phyloP scores from a whole-genome alignment of 1,140 invertebrate species.

The Drosophila nikananu region DNA sequence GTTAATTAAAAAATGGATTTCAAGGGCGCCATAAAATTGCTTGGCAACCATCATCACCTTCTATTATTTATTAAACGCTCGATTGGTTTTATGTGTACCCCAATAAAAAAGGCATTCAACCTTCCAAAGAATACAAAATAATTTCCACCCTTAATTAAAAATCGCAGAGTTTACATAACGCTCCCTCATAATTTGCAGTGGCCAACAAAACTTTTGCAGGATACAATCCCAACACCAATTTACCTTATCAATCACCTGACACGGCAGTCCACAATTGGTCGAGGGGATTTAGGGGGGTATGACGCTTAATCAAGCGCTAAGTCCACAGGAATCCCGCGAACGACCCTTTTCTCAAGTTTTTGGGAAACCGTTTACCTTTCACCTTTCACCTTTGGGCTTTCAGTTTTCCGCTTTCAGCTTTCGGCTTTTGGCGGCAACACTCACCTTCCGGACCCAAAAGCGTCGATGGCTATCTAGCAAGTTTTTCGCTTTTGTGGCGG shows the following conservation, averaged over 20 bases:
- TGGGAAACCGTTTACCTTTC: conserved; percentile 54
- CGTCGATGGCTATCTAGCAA: conserved; percentile 47
- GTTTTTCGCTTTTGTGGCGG: conserved; percentile 63
- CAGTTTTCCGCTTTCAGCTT: conserved; percentile 56
- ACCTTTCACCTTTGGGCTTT: conserved; percentile 65
- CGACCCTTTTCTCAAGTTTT: conserved; percentile 62
- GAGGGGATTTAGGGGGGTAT: conserved; percentile 16
- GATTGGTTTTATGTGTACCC: background rate
- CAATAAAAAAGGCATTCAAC: background rate
- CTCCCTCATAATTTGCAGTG: conserved; percentile 40
- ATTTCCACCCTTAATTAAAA: conserved; percentile 36
- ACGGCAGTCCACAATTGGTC: conserved; percentile 15
- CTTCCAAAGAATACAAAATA: background rate
- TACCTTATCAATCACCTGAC: conserved; percentile 70
- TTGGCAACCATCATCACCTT: background rate
- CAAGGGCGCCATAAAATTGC: background rate
- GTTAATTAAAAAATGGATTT: background rate
- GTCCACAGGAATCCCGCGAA: conserved; percentile 32
- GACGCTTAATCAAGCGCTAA: conserved; percentile 75
- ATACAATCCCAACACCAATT: conserved; percentile 55
- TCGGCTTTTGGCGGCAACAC: conserved; percentile 41
- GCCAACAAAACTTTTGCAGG: conserved; percentile 37
- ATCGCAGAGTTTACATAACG: conserved; percentile 14
- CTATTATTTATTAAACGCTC: conserved; percentile 4
- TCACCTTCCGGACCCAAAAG: conserved; percentile 41